Conservation (phyloP, 2,888 invertebrate species). For the Candidula unifasciata region DNA sequence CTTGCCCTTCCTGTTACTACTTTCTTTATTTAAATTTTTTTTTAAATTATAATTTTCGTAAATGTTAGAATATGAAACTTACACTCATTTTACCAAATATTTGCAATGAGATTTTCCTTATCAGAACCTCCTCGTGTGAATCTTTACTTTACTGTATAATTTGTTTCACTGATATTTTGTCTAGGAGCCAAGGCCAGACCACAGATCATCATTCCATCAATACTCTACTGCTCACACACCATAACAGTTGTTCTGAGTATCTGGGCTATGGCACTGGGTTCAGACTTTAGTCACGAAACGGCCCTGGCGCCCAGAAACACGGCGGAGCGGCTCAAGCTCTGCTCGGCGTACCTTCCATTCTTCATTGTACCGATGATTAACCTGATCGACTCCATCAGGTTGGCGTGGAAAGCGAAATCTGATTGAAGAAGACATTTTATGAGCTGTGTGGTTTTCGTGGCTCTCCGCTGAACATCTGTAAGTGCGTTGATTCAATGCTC, state of each 20-base stretch:
- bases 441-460: too few species aligned
- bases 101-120: too few species aligned
- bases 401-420: constrained; percentile 16
- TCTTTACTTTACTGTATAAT: too few species aligned
- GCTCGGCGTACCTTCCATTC: constrained; percentile 44
- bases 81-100: too few species aligned
- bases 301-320: constrained; percentile 38
- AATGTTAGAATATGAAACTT: too few species aligned
- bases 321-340: constrained; percentile 45
- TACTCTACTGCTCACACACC: constrained; percentile 72
- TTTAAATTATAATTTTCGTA: too few species aligned
- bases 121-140: too few species aligned
- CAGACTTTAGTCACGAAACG: constrained; percentile 43
- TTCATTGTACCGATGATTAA: constrained; percentile 39
- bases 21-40: too few species aligned
- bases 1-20: too few species aligned
- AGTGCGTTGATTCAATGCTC: too few species aligned
- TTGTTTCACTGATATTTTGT: constrained; percentile 33
- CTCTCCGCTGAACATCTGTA: too few species aligned
- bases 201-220: constrained; percentile 71
- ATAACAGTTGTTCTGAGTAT: constrained; percentile 64
- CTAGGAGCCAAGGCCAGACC: constrained; percentile 64
- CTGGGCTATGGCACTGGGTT: constrained; percentile 44
- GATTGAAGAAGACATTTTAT: background rate
- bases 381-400: constrained; percentile 35